Conservation (phyloP, 2,888 invertebrate genomes). For the Alitta virens region DNA sequence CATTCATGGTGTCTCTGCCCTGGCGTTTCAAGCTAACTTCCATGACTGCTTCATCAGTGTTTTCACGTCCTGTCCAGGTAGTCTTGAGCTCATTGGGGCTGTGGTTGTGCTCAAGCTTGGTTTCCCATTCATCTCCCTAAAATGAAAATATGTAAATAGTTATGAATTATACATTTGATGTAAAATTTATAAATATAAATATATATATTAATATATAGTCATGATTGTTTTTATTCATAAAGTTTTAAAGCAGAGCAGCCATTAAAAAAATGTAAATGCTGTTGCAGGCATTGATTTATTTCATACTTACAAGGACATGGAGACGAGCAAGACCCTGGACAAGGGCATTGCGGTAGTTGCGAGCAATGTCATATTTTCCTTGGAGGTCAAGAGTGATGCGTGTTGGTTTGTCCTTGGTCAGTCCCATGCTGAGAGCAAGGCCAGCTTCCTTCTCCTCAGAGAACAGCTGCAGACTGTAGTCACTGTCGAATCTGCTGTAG, state of each 20-base stretch:
- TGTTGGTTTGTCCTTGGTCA: background rate
- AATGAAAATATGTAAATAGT: background rate
- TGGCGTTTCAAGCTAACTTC: conserved; percentile 18
- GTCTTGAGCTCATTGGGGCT: conserved; percentile 14
- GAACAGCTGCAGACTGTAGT: background rate
- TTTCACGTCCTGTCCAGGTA: conserved; percentile 9
- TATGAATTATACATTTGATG: background rate
- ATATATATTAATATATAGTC: background rate
- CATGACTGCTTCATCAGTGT: conserved; percentile 6
- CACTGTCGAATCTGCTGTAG: background rate
- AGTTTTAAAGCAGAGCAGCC: too few relatives aligned
- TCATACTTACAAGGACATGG: too few relatives aligned
- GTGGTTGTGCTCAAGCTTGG: conserved; percentile 19
- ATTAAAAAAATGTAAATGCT: too few relatives aligned
- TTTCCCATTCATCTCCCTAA: conserved; percentile 17
- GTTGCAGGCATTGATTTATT: too few relatives aligned
- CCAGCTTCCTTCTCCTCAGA: background rate
- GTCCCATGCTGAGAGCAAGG: background rate
- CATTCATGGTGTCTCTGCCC: conserved; percentile 19
- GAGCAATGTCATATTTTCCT: background rate
- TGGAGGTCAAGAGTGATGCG: background rate
- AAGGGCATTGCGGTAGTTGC: too few relatives aligned
- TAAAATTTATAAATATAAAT: background rate
- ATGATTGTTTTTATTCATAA: too few relatives aligned
- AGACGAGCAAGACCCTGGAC: too few relatives aligned